Conservation (phyloP, 2,797 vertebrate genomes). For the Poecile montanus region DNA sequence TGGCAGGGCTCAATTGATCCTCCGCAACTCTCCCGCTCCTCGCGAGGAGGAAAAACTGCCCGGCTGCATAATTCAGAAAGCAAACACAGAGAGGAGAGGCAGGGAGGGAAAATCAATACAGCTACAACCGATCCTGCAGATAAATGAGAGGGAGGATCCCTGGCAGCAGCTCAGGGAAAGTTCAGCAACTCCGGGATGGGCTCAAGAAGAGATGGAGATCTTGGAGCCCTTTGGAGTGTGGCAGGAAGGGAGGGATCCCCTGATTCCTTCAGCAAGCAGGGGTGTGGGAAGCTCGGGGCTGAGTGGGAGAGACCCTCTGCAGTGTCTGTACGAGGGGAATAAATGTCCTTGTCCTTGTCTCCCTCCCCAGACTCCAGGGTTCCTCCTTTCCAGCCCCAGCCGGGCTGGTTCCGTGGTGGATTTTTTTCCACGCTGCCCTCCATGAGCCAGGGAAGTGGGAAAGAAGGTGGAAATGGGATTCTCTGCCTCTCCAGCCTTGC, state of each 20-base stretch:
- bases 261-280: not conserved
- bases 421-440: not conserved
- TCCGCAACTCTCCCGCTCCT: constrained; percentile 55
- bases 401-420: accelerated
- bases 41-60: constrained; percentile 58
- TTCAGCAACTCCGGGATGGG: not conserved
- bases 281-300: accelerated
- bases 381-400: not conserved
- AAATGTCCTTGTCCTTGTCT: not conserved
- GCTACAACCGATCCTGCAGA: constrained; percentile 71
- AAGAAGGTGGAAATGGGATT: not conserved
- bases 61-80: constrained; percentile 77
- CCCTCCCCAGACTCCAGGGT: not conserved
- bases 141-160: constrained; percentile 63
- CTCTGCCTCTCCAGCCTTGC: not conserved
- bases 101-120: constrained; percentile 69
- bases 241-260: not conserved
- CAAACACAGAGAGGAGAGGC: constrained; percentile 64
- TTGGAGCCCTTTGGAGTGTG: not conserved
- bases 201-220: not conserved
- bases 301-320: not conserved
- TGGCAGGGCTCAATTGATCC: constrained; percentile 76
- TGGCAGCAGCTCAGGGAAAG: not conserved
- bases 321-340: not conserved
- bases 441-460: accelerated